Percentiles rank a stretch among this genome's conserved stretches.
phyloP scores from a whole-genome alignment of 2,113 vertebrate species.

The Progne subis region DNA sequence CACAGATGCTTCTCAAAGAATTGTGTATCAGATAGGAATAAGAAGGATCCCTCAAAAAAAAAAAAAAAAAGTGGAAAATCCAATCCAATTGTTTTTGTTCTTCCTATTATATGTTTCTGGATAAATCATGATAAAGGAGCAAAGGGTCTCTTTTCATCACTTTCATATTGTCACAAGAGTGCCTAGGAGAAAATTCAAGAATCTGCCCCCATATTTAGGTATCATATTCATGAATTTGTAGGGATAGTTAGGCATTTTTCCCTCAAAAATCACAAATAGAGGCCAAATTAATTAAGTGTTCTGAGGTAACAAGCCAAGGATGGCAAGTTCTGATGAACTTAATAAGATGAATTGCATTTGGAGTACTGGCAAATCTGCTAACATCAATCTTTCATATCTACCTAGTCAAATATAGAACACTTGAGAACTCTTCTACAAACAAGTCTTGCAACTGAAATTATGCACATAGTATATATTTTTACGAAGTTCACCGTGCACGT shows the following conservation, averaged over 20 bases:
- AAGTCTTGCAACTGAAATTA: not conserved
- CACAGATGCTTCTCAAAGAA: not conserved
- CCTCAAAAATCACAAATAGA: conserved; percentile 1
- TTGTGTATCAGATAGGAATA: not conserved
- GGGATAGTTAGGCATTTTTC: conserved; percentile 29
- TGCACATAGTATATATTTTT: not conserved
- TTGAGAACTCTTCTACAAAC: not conserved
- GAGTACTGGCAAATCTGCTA: not conserved
- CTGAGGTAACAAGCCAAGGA: not conserved
- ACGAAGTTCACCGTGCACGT: not conserved
- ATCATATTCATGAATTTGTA: not conserved
- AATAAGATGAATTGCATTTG: conserved; percentile 5
- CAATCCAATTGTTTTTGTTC: not conserved
- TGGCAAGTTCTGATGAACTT: not conserved
- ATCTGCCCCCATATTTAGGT: not conserved
- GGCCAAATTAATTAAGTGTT: conserved; percentile 46
- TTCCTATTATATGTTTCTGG: not conserved
- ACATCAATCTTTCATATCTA: not conserved
- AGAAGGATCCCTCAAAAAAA: not conserved
- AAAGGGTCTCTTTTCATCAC: not conserved
- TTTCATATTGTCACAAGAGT: not conserved
- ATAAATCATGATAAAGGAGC: not conserved
- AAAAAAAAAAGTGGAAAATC: not conserved
- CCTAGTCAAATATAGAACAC: not conserved
- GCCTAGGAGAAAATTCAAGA: not conserved